phyloP scores from a whole-genome alignment of 2,113 vertebrate genomes.

The Marmota monax region DNA sequence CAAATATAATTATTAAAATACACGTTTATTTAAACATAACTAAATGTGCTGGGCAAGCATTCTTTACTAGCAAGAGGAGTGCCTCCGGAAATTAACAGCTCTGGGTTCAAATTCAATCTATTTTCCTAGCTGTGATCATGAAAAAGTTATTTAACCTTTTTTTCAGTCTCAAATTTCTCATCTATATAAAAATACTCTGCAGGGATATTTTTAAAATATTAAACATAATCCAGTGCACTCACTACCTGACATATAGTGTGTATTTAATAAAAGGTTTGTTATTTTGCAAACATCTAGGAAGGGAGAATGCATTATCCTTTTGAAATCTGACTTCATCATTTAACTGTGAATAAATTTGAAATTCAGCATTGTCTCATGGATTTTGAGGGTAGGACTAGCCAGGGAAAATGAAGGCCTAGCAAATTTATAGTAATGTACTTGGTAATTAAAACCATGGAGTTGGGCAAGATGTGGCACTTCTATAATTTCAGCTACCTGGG shows the following conservation, averaged over 20 bases:
- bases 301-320: neutral
- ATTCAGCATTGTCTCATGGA: slow-evolving; percentile 28
- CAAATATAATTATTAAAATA: neutral
- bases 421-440: slow-evolving; percentile 23
- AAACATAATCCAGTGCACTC: neutral
- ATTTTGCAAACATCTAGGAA: slow-evolving; percentile 35
- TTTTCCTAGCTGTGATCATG: neutral
- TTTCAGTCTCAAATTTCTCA: slow-evolving; percentile 29
- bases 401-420: neutral
- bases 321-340: slow-evolving; percentile 44
- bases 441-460: slow-evolving; percentile 23
- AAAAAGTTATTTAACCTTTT: slow-evolving; percentile 33
- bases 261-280: slow-evolving; percentile 20
- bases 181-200: slow-evolving; percentile 33
- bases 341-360: slow-evolving; percentile 53
- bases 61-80: neutral
- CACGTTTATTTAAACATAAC: slow-evolving; percentile 41
- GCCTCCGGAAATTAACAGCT: slow-evolving; percentile 8
- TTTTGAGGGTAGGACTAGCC: neutral
- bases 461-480: too few relatives aligned
- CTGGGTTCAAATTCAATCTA: slow-evolving; percentile 44
- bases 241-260: neutral
- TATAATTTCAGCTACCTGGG: too few relatives aligned
- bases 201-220: slow-evolving; percentile 3
- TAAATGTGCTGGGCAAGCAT: neutral